phyloP scores from a whole-genome alignment of 2,797 vertebrate genomes.

The Echiichthys vipera region DNA sequence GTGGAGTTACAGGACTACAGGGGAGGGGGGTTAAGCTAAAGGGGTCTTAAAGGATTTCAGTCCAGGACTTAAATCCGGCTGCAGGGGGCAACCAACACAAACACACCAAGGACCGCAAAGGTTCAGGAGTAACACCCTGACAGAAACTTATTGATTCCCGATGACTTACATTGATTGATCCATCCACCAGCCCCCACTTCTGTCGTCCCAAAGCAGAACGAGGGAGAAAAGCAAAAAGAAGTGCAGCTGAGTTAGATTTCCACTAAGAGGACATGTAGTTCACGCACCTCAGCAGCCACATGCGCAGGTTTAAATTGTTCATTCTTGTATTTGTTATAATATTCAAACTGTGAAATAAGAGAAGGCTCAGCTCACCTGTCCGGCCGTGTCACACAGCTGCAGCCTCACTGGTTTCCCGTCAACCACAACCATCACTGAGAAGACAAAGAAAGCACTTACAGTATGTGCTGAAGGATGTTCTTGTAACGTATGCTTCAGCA shows the following conservation, averaged over 20 bases:
- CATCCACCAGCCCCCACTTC: conserved; percentile 77
- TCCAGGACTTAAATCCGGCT: background rate
- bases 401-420: conserved; percentile 84
- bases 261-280: no score
- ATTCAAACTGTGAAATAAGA: no score
- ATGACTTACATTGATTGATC: conserved; percentile 74
- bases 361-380: conserved; percentile 70
- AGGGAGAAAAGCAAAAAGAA: background rate
- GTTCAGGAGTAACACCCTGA: background rate
- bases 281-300: background rate
- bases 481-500: background rate
- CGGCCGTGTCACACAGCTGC: conserved; percentile 82
- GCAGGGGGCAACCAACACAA: conserved; percentile 36
- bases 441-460: background rate
- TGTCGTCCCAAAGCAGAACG: conserved; percentile 19
- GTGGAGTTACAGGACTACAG: background rate
- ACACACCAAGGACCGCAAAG: background rate
- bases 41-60: conserved; percentile 10
- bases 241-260: background rate
- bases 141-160: conserved; percentile 7
- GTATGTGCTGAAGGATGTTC: no score
- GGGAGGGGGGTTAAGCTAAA: background rate
- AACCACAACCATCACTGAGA: conserved; percentile 76
- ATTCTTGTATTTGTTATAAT: no score
- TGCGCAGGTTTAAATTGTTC: background rate